Evolutionary conservation across 1,140 invertebrate species (phyloP).

Genomic region (Drosophila arawakana): DNA sequence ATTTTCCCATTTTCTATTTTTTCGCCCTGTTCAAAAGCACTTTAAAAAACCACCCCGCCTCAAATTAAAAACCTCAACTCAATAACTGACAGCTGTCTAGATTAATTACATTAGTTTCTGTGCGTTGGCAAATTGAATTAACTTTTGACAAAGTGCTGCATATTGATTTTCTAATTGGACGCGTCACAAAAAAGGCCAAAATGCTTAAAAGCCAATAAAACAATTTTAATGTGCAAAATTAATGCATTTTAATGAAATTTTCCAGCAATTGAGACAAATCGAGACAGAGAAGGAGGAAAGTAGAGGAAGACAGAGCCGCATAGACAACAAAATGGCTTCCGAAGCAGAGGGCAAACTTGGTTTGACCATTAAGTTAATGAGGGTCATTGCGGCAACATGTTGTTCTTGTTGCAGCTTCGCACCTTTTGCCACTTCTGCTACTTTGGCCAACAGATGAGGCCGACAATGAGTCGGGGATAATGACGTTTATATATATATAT

Average conservation of each 20-base stretch:
- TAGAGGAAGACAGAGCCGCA: neutral
- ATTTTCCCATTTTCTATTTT: slow-evolving; percentile 1
- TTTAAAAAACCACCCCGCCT: neutral
- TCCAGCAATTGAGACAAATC: slow-evolving; percentile 39
- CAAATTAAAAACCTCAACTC: slow-evolving; percentile 26
- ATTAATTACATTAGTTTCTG: slow-evolving; percentile 23
- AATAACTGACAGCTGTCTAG: slow-evolving; percentile 33
- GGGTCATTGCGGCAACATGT: slow-evolving; percentile 73
- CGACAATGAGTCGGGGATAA: slow-evolving; percentile 38
- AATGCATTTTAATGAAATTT: slow-evolving; percentile 69
- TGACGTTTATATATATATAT: slow-evolving; percentile 41
- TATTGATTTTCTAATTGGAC: slow-evolving; percentile 78
- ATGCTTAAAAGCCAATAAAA: slow-evolving; percentile 57
- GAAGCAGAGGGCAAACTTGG: slow-evolving; percentile 27
- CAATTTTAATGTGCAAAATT: slow-evolving; percentile 67
- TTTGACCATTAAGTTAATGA: slow-evolving; percentile 78
- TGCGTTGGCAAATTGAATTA: slow-evolving; percentile 69
- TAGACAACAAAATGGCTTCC: slow-evolving; percentile 31
- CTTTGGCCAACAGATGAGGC: slow-evolving; percentile 46
- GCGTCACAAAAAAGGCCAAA: slow-evolving; percentile 38
- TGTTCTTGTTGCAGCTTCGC: slow-evolving; percentile 68
- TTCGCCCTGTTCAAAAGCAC: slow-evolving; percentile 14
- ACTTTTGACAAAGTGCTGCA: slow-evolving; percentile 74
- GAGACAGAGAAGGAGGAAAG: neutral
- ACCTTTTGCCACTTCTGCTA: slow-evolving; percentile 48